Conservation (phyloP, 2,797 vertebrate species). For the Phoebastria nigripes region DNA sequence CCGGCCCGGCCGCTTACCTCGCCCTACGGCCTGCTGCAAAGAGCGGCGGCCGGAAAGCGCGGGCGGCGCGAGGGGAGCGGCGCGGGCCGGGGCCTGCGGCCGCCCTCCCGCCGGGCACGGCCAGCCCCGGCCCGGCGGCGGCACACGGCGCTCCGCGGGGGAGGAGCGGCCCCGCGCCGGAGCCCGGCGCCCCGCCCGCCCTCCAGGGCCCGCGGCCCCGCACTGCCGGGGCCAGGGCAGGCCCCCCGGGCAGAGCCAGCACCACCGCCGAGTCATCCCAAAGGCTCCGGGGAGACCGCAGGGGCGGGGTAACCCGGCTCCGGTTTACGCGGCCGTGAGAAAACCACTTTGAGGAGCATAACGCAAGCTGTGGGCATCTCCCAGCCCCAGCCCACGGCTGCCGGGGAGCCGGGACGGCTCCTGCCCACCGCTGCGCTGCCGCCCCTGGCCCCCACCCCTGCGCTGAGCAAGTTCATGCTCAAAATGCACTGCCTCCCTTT, state of each 20-base stretch:
- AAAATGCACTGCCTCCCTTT: neutral
- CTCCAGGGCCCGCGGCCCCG: neutral
- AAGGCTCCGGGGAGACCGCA: neutral
- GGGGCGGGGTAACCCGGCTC: accelerated
- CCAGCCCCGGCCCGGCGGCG: neutral
- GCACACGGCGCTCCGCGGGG: neutral
- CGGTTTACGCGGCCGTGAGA: accelerated
- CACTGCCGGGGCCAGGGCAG: neutral
- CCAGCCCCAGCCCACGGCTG: neutral
- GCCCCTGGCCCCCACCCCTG: too few relatives aligned
- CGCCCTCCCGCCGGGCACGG: neutral
- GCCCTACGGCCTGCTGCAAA: conserved; percentile 1
- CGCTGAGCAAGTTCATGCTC: accelerated
- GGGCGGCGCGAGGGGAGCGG: neutral
- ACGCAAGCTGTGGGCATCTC: accelerated
- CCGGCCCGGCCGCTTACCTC: neutral
- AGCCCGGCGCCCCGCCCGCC: neutral
- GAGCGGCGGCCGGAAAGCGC: neutral
- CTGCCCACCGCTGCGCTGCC: neutral
- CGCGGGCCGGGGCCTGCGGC: too few relatives aligned
- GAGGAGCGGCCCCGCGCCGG: neutral
- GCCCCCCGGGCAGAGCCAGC: neutral
- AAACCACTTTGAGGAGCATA: neutral
- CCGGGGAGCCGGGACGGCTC: neutral
- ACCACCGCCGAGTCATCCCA: neutral